Percentiles rank a stretch among this genome's conserved stretches.
Evolutionary conservation across 2,113 vertebrate genomes (phyloP).

Genomic region (Clarias gariepinus): DNA sequence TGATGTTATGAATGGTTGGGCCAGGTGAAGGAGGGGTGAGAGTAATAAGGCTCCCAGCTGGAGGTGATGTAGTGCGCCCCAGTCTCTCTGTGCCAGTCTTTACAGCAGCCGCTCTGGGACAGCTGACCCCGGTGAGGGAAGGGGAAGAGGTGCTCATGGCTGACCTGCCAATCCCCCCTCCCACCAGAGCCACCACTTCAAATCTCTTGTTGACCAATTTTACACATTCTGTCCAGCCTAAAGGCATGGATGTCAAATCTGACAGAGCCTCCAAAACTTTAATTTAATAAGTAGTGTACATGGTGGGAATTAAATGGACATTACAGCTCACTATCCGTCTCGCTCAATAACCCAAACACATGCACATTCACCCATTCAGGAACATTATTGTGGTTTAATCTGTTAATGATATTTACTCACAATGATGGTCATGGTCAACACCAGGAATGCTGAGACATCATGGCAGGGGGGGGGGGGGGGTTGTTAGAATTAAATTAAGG

Average conservation of each 20-base stretch:
- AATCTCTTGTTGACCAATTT: conserved; percentile 98
- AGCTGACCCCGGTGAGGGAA: conserved; percentile 85
- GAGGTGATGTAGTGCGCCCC: conserved; percentile 90
- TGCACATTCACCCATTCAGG: neutral
- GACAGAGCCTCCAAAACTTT: conserved; percentile 84
- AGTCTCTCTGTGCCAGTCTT: conserved; percentile 92
- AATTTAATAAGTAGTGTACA: conserved; percentile 98
- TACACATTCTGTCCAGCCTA: conserved; percentile 92
- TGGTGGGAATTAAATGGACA: conserved; percentile 99
- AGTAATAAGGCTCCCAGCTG: conserved; percentile 98
- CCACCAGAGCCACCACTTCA: conserved; percentile 63
- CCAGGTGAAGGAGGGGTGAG: conserved; percentile 84
- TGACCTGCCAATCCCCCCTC: conserved; percentile 80
- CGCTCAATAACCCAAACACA: neutral
- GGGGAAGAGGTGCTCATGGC: conserved; percentile 78
- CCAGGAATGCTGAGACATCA: neutral
- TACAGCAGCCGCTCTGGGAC: conserved; percentile 89
- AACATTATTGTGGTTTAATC: conserved; percentile 30
- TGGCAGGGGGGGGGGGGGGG: no score
- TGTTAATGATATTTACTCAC: conserved; percentile 17
- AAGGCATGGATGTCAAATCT: conserved; percentile 89
- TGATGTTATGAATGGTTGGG: conserved; percentile 95
- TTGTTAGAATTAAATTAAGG: no score
- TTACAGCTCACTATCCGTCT: conserved; percentile 70
- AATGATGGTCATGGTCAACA: conserved; percentile 5